phyloP scores from a whole-genome alignment of 64 coral and sea anemone genomes.

The Porites lutea region DNA sequence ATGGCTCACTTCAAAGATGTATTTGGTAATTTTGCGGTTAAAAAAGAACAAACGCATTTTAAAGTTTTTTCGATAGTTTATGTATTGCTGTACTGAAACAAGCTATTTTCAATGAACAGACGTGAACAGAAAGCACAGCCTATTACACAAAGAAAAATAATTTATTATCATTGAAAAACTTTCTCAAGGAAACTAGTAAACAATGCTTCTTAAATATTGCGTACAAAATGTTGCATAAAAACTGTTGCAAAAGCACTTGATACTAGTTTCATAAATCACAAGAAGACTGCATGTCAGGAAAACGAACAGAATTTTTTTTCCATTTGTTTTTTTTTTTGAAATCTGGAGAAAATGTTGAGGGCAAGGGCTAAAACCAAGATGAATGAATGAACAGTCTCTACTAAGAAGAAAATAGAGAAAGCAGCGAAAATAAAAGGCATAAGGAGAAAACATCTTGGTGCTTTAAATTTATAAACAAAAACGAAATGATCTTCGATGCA shows the following conservation, averaged over 20 bases:
- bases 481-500: too few species aligned
- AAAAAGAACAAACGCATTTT: too few species aligned
- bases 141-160: too few species aligned
- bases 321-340: background rate
- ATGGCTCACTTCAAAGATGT: too few species aligned
- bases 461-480: background rate
- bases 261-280: conserved; percentile 20
- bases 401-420: too few species aligned
- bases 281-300: conserved; percentile 8
- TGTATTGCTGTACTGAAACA: background rate
- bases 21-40: too few species aligned
- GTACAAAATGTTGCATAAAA: background rate
- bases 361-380: too few species aligned
- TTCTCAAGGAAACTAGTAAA: too few species aligned
- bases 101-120: background rate
- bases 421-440: background rate
- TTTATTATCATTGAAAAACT: too few species aligned
- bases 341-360: too few species aligned
- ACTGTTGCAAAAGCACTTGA: background rate
- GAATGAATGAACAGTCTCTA: too few species aligned
- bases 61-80: too few species aligned
- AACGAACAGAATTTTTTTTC: background rate
- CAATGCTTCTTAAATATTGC: background rate
- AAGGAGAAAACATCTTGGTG: background rate
- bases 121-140: background rate